Base-by-base conservation (phyloP, 2,797 vertebrate species). In the Galagoides demidoff region DNA sequence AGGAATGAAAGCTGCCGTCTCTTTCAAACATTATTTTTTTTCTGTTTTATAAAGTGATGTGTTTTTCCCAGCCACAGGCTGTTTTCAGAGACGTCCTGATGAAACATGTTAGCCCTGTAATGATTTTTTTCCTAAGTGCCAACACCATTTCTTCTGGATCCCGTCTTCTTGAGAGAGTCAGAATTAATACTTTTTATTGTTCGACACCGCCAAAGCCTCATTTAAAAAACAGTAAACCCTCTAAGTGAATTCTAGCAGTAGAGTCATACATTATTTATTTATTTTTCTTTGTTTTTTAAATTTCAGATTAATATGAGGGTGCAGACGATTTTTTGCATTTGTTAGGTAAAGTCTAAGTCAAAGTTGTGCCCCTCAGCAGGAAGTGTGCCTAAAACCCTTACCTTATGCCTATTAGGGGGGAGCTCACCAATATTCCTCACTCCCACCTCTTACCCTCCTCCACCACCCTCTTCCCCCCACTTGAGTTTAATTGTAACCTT, bases 141-240 rank as follows among this genome's bases (percentile, higher is more conserved):
- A 63, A 27, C 22, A 70, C 79, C 70, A 12, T 27, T 23, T 45
- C 59, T 81, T 90, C 37, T 74, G 57, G 52, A 55, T 27, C 23
- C 1, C 19, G 19, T 22, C 17, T 86, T 86, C 66, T 4, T 37
- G 27, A 14, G 37, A 31, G 27, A 81, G 12, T 77, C 14, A 63
- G 49, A 92, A 90, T 88, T 7, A 70, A 43, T 3, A 77, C 16
- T 31, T 52, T 84, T 90, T 43, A 49, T 78, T 91, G 37, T 84
- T 93, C 34, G 57, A 52, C 1, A 64, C 31, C 37, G 14, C 57
- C 61, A 85, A 81, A 55, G n/a, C 6, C 14, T 94, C 49, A 81
- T 76, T 84, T 29, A 57, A 70, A 84, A 85, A 91, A 43, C 17
- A 39, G 59, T 49, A 87, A 92, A 93, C n/a, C 22, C 7, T 93